Evolutionary conservation across 2,888 invertebrate species (phyloP).

Genomic region (Rhabditoides inermis): DNA sequence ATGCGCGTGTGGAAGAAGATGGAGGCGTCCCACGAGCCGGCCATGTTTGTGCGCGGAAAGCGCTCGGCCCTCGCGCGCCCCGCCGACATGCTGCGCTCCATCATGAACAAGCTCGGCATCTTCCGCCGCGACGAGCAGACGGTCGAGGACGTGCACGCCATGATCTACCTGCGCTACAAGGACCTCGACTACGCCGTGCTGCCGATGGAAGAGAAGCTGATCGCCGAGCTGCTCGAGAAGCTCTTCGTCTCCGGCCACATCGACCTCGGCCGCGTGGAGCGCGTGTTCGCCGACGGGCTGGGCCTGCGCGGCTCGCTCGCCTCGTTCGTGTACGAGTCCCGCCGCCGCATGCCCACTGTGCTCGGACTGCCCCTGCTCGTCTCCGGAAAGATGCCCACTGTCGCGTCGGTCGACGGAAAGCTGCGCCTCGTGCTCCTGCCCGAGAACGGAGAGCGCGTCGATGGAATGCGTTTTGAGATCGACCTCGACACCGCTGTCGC

Average conservation of each 20-base stretch:
- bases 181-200: constrained; percentile 42
- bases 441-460: constrained; percentile 3
- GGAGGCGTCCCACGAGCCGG: constrained; percentile 17
- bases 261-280: constrained; percentile 15
- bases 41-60: constrained; percentile 30
- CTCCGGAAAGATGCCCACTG: constrained; percentile 25
- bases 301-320: constrained; percentile 18
- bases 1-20: constrained; percentile 31
- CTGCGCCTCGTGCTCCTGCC: constrained; percentile 16
- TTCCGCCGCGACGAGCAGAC: constrained; percentile 16
- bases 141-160: constrained; percentile 20
- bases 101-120: constrained; percentile 22
- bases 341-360: constrained; percentile 22
- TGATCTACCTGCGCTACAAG: constrained; percentile 29
- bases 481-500: constrained; percentile 23
- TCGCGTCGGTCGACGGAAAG: constrained; percentile 19
- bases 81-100: constrained; percentile 17
- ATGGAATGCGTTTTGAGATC: constrained; percentile 17
- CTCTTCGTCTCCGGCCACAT: constrained; percentile 18
- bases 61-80: constrained; percentile 15
- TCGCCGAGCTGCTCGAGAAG: constrained; percentile 52
- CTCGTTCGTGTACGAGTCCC: constrained; percentile 27
- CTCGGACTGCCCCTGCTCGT: constrained; percentile 33
- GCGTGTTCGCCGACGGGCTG: constrained; percentile 17
- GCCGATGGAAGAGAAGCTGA: constrained; percentile 29